A percentile compares a stretch with the other conserved stretches of the same genome.
These are phyloP conservation scores for Alfaro cultratus DNA, from an alignment of 2,797 vertebrate species.

Conservation along the genomic window DNA sequence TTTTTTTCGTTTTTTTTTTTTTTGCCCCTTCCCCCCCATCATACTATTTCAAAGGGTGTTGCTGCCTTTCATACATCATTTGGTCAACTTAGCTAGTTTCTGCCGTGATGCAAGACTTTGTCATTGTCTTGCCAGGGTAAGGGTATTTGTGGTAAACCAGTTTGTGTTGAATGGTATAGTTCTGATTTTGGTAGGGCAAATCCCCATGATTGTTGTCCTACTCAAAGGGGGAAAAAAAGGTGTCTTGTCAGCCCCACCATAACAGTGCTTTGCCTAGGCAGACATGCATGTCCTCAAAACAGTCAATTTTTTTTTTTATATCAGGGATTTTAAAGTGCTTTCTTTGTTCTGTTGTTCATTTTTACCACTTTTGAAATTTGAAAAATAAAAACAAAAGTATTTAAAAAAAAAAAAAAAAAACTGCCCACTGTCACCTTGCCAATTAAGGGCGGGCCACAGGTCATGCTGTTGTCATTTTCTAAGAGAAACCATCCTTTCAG, in stretches of 20 bases:
- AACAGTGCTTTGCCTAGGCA: slow-evolving; percentile 74
- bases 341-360: slow-evolving; percentile 79
- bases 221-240: slow-evolving; percentile 72
- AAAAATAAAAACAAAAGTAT: slow-evolving; percentile 43
- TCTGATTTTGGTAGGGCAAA: slow-evolving; percentile 75
- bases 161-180: slow-evolving; percentile 76
- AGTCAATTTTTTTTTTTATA: slow-evolving; percentile 74
- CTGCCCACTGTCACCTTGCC: slow-evolving; percentile 74
- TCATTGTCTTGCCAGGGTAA: slow-evolving; percentile 78
- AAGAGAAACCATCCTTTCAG: slow-evolving; percentile 69
- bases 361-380: slow-evolving; percentile 76
- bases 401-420: slow-evolving; percentile 9
- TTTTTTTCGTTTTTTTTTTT: background rate
- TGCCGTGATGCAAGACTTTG: slow-evolving; percentile 80
- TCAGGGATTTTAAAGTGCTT: slow-evolving; percentile 83
- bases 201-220: slow-evolving; percentile 79
- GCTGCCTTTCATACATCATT: slow-evolving; percentile 94
- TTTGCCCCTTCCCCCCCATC: slow-evolving; percentile 70
- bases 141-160: slow-evolving; percentile 76
- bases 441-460: slow-evolving; percentile 74
- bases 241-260: slow-evolving; percentile 69
- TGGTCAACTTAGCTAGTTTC: slow-evolving; percentile 92
- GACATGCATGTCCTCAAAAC: slow-evolving; percentile 80
- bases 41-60: slow-evolving; percentile 87
- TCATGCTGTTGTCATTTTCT: slow-evolving; percentile 76